phyloP scores from a whole-genome alignment of 2,113 vertebrate species.

The Salminus brasiliensis region DNA sequence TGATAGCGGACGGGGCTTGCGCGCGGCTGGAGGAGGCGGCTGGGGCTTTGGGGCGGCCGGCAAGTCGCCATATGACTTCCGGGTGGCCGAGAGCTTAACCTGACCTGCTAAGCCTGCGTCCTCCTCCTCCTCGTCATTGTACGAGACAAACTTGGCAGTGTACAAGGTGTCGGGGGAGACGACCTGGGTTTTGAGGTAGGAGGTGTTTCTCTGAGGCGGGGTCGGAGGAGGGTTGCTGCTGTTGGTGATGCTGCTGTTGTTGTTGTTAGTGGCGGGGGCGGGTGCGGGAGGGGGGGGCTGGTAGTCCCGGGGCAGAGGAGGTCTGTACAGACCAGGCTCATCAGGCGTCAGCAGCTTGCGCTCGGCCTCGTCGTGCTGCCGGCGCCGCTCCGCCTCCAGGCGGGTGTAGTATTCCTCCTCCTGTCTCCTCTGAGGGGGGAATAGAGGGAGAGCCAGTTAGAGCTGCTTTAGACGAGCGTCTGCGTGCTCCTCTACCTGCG shows the following conservation, averaged over 20 bases:
- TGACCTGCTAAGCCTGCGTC: constrained; percentile 90
- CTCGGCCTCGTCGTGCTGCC: constrained; percentile 94
- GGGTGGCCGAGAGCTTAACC: constrained; percentile 87
- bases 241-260: constrained; percentile 19
- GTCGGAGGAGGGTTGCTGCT: constrained; percentile 81
- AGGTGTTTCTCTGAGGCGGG: constrained; percentile 96
- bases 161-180: constrained; percentile 96
- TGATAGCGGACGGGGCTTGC: constrained; percentile 82
- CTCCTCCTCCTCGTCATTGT: constrained; percentile 85
- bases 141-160: constrained; percentile 97
- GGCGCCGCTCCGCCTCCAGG: constrained; percentile 93
- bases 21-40: constrained; percentile 75
- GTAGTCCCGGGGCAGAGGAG: constrained; percentile 94
- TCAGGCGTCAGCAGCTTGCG: constrained; percentile 92
- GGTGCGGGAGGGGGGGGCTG: constrained; percentile 77
- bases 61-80: constrained; percentile 90
- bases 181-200: constrained; percentile 98
- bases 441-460: constrained; percentile 76
- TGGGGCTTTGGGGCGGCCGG: constrained; percentile 76
- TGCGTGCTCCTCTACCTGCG: constrained; percentile 9
- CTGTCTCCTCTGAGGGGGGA: constrained; percentile 90
- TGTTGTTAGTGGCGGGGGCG: constrained; percentile 68
- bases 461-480: constrained; percentile 42
- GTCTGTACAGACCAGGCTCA: constrained; percentile 95
- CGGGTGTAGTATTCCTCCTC: constrained; percentile 98